These are phyloP conservation scores for Acanthis flammea DNA, from an alignment of 2,797 vertebrate genomes.

Conservation along the genomic window DNA sequence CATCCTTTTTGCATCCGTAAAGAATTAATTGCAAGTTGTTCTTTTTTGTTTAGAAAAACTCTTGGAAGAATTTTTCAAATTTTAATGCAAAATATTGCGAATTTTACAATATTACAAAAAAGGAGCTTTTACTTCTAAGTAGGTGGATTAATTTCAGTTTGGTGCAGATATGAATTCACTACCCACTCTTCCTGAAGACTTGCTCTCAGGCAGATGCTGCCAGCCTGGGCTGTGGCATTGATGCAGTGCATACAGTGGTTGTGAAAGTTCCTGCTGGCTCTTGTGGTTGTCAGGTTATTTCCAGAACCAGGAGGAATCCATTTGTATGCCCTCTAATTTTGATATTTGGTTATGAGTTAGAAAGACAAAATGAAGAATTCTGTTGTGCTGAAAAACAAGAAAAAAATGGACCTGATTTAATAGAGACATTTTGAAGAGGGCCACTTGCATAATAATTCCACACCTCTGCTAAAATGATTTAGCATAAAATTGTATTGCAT, in stretches of 20 bases:
- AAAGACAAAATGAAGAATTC: not conserved
- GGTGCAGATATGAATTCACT: not conserved
- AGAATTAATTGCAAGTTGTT: not conserved
- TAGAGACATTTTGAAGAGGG: not conserved
- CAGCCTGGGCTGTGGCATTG: too few species aligned
- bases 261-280: not conserved
- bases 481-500: not conserved
- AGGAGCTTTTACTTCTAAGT: not conserved
- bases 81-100: not conserved
- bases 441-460: not conserved
- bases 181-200: not conserved
- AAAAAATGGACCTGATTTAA: not conserved
- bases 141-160: not conserved
- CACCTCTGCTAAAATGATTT: not conserved
- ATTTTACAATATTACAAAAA: not conserved
- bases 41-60: not conserved
- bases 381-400: not conserved
- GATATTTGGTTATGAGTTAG: not conserved
- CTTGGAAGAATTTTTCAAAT: not conserved
- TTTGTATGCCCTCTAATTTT: not conserved
- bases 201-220: not conserved
- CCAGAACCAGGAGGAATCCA: not conserved
- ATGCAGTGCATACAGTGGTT: too few species aligned
- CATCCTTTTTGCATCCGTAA: not conserved
- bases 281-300: not conserved